These are phyloP conservation scores for Zoanthus solanderi DNA, from an alignment of 92 coral and sea anemone species.

Conservation along the genomic window DNA sequence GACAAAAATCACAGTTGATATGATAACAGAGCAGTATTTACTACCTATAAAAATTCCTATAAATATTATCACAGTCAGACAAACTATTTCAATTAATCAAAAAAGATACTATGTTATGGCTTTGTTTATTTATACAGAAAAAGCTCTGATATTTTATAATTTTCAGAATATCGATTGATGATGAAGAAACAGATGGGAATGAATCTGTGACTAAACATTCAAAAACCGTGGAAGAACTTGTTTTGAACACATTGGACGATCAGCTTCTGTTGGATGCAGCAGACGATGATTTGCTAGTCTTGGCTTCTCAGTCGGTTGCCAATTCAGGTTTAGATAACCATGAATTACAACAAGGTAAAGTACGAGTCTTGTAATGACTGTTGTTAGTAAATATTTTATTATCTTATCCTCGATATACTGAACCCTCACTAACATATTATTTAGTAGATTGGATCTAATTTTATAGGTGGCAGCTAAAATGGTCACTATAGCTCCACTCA, in stretches of 20 bases:
- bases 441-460: too few species aligned
- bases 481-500: too few species aligned
- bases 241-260: not conserved
- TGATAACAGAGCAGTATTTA: too few species aligned
- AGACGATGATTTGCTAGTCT: conserved; percentile 28
- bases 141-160: not conserved
- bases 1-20: too few species aligned
- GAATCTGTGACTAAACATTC: not conserved
- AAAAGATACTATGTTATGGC: not conserved
- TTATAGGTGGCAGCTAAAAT: too few species aligned
- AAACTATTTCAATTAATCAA: not conserved
- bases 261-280: conserved; percentile 7
- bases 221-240: conserved; percentile 11
- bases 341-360: conserved; percentile 16
- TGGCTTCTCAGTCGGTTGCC: conserved; percentile 6
- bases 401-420: too few species aligned
- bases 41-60: too few species aligned
- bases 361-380: not conserved
- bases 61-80: too few species aligned
- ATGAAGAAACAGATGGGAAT: not conserved
- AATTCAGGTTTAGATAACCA: not conserved
- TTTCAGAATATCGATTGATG: conserved; percentile 6
- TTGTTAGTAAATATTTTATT: too few species aligned
- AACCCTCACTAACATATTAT: too few species aligned
- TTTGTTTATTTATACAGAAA: not conserved